These are phyloP conservation scores for Crocidura indochinensis DNA, from an alignment of 2,797 vertebrate species.

Conservation along the genomic window DNA sequence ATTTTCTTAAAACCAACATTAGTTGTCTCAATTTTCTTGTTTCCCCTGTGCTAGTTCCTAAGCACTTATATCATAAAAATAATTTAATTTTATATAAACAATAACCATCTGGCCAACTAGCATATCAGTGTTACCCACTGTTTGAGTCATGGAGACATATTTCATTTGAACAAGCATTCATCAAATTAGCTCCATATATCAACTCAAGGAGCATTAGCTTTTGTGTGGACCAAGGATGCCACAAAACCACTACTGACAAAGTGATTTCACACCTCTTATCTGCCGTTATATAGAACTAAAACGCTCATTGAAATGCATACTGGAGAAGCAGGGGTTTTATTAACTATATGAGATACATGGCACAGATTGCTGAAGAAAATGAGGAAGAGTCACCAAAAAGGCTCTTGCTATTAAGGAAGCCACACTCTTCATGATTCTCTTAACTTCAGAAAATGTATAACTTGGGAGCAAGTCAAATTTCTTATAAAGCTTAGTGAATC, in stretches of 20 bases:
- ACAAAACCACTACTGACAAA: slow-evolving; percentile 55
- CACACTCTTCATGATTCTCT: background rate
- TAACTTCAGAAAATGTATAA: background rate
- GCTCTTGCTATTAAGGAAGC: background rate
- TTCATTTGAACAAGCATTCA: slow-evolving; percentile 76
- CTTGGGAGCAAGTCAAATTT: background rate
- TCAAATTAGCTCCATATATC: slow-evolving; percentile 75
- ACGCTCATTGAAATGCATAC: slow-evolving; percentile 63
- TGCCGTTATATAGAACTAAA: slow-evolving; percentile 55
- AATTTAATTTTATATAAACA: slow-evolving; percentile 67
- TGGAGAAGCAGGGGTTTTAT: slow-evolving; percentile 28
- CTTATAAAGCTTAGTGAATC: background rate
- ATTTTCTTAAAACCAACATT: slow-evolving; percentile 62
- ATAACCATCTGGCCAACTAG: slow-evolving; percentile 1
- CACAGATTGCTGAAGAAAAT: background rate
- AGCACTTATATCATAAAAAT: slow-evolving; percentile 66
- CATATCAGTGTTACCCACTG: slow-evolving; percentile 20
- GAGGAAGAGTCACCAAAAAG: background rate
- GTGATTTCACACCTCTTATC: slow-evolving; percentile 71
- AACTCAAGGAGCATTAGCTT: slow-evolving; percentile 61
- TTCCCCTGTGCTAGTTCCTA: slow-evolving; percentile 23
- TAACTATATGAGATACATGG: background rate
- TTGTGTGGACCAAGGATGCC: slow-evolving; percentile 43
- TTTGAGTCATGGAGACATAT: slow-evolving; percentile 55
- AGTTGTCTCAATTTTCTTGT: slow-evolving; percentile 38